Percentiles rank a stretch among this genome's conserved stretches.
Evolutionary conservation across 37 sponge, comb jelly and placozoan genomes (phyloP).

Genomic region (Crambe crambe): DNA sequence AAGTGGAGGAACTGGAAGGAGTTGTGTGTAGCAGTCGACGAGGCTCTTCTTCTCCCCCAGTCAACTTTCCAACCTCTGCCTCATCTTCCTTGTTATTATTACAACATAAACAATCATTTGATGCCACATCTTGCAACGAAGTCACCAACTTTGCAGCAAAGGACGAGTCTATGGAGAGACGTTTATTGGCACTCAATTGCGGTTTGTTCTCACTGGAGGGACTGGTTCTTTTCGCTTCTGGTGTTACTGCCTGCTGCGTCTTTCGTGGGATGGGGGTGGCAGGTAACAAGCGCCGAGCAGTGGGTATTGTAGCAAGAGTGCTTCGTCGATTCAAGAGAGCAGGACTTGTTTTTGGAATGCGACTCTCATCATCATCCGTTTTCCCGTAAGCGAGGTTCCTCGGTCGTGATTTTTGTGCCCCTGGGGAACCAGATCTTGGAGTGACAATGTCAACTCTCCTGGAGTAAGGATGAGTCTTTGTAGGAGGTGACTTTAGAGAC

Average conservation of each 20-base stretch:
- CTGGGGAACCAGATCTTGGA: neutral
- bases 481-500: neutral
- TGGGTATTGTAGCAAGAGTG: neutral
- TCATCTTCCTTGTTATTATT: no score
- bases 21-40: neutral
- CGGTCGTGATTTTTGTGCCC: neutral
- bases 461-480: conserved; percentile 7
- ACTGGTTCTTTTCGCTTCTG: neutral
- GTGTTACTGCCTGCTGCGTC: neutral
- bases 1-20: neutral
- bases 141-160: neutral
- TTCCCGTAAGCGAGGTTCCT: neutral
- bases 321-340: neutral
- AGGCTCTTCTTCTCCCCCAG: neutral
- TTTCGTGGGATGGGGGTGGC: neutral
- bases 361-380: neutral
- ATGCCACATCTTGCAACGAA: neutral
- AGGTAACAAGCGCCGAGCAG: neutral
- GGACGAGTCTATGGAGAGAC: neutral
- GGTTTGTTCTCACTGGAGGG: neutral
- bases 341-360: neutral
- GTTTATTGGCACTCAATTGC: neutral
- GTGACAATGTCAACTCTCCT: neutral
- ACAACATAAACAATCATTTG: no score
- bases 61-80: neutral